Base-by-base conservation (phyloP, 2,888 invertebrate genomes). In the Cataglyphis rosenhaueri region DNA sequence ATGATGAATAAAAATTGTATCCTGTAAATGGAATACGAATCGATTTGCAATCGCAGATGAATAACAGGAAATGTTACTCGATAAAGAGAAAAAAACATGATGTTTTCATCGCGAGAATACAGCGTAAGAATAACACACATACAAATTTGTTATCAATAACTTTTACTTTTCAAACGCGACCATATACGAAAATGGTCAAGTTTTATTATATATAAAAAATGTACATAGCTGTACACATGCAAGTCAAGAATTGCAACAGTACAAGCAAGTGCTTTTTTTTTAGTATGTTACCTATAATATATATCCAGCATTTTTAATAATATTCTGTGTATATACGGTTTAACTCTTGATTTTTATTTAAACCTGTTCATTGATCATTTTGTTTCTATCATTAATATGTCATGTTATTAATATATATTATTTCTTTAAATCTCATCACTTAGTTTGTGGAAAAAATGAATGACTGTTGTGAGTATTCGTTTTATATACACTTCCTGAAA, bases 191-290 rank as follows among this genome's bases (percentile, higher is more conserved):
- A 83, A 88, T 85, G 89, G 85, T 71, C 88, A 84, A 85, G 88
- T 88, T 89, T 92, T 91, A 91, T 92, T 92, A 92, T 92, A 92
- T 93, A 93, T 91, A 93, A 92, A 48, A 93, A 93, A 93, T 92
- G 92, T 93, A 93, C 93, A 93, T 92, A 91, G 91, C 93, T 93
- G 93, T 93, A 93, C 92, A 93, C 92, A 91, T 92, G 92, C 92
- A 93, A 93, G 90, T 93, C 87, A 86, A 91, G 91, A 93, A 89
- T 93, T 93, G 93, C 93, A 93, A 92, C 92, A 91, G 92, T 92
- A 93, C 92, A 93, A 93, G 92, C 92, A 87, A 93, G 93, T 93
- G 93, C 92, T 92, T 91, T 71, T 93, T 92, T 48, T 71, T 93
- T 92, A 92, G 84, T 89, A 90, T 90, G 91, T 88, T 91, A 90